A percentile compares a stretch with the other conserved stretches of the same genome.
These are phyloP conservation scores for Eupleurogrammus muticus DNA, from an alignment of 2,797 vertebrate species.

Conservation along the genomic window DNA sequence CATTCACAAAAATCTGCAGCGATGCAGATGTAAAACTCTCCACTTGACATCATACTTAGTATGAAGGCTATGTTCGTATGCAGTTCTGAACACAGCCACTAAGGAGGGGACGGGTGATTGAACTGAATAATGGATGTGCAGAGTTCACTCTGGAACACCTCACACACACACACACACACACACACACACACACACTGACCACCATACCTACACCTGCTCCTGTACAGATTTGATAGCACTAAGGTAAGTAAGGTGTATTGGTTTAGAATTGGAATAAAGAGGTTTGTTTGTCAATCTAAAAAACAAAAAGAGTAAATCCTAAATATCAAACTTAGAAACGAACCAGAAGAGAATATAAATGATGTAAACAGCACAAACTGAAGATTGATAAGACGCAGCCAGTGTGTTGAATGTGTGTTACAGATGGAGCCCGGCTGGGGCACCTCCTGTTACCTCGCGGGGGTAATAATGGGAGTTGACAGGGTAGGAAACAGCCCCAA, in stretches of 20 bases:
- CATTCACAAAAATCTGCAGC: too few relatives aligned
- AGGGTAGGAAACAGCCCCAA: conserved; percentile 34
- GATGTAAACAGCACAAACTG: too few relatives aligned
- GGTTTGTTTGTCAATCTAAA: neutral
- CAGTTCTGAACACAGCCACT: too few relatives aligned
- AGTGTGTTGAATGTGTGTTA: conserved; percentile 31
- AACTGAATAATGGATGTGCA: conserved; percentile 85
- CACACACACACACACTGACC: conserved; percentile 56
- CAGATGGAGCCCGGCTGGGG: conserved; percentile 23
- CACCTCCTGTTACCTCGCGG: conserved; percentile 48
- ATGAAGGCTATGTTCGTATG: too few relatives aligned
- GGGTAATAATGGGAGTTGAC: conserved; percentile 53
- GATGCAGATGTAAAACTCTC: too few relatives aligned
- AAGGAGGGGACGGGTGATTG: conserved; percentile 73
- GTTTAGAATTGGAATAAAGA: conserved; percentile 2
- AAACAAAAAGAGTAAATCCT: neutral
- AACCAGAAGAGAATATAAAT: conserved; percentile 14
- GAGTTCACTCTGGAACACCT: conserved; percentile 75
- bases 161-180: conserved; percentile 53
- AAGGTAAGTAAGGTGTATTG: conserved; percentile 1
- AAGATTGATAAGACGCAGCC: conserved; percentile 32
- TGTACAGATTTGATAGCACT: conserved; percentile 25
- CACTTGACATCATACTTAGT: too few relatives aligned
- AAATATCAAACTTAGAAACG: conserved; percentile 4
- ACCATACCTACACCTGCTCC: conserved; percentile 36